Percentiles rank a stretch among this genome's conserved stretches.
These are phyloP conservation scores for Oreocharis arfaki DNA, from an alignment of 2,113 vertebrate species.

Conservation along the genomic window DNA sequence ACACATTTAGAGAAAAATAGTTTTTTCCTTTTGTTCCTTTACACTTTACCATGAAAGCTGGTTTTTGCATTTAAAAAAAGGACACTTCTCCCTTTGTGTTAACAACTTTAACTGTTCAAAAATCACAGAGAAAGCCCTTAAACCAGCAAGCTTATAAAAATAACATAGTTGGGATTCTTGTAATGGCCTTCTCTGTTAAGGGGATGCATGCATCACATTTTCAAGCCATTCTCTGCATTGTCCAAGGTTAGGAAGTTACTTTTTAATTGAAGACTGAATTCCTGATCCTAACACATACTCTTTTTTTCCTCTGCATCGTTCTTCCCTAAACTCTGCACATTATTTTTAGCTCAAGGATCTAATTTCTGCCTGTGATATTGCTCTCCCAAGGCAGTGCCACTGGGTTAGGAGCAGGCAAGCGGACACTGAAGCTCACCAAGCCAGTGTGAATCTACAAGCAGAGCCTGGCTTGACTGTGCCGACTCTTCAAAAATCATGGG, in stretches of 20 bases:
- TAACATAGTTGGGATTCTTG: slow-evolving; percentile 49
- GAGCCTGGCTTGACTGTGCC: background rate
- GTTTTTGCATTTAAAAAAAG: background rate
- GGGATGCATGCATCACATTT: background rate
- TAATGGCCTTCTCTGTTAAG: background rate
- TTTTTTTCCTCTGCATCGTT: background rate
- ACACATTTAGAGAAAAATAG: background rate
- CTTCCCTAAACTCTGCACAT: background rate
- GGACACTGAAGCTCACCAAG: background rate
- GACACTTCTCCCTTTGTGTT: background rate
- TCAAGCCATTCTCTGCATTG: background rate
- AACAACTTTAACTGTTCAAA: background rate
- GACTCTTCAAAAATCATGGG: slow-evolving; percentile 13
- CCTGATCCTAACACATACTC: background rate
- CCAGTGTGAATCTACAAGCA: background rate
- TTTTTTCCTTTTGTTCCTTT: background rate
- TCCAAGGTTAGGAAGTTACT: slow-evolving; percentile 34
- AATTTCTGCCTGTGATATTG: background rate
- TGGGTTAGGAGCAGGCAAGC: background rate
- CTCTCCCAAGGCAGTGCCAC: background rate
- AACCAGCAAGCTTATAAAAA: background rate
- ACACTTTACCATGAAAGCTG: background rate
- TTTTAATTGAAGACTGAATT: slow-evolving; percentile 47
- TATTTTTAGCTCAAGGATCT: background rate
- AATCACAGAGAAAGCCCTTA: background rate